Evolutionary conservation across 2,797 vertebrate genomes (phyloP).

Genomic region (Alectoris magna): DNA sequence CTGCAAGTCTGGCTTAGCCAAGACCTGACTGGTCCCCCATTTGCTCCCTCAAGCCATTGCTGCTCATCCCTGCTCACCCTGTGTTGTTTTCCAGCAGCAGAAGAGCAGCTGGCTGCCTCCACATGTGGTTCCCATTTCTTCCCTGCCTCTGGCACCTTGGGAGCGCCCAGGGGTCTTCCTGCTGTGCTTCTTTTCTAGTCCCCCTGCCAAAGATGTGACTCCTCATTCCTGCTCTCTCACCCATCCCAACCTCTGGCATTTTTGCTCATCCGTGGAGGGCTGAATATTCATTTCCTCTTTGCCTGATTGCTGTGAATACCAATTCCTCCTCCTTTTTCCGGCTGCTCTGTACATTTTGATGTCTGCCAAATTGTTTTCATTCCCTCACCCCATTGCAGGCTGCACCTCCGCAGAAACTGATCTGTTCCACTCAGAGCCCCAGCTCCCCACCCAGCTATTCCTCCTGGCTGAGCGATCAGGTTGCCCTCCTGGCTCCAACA

Average conservation of each 20-base stretch:
- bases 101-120: slow-evolving; percentile 49
- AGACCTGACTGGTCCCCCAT: not conserved
- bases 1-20: not conserved
- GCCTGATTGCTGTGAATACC: slow-evolving; percentile 66
- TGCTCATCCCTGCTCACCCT: not conserved
- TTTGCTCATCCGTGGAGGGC: slow-evolving; percentile 60
- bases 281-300: slow-evolving; percentile 73
- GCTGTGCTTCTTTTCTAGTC: not conserved
- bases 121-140: slow-evolving; percentile 53
- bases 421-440: not conserved
- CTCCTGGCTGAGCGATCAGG: slow-evolving; percentile 8
- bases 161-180: slow-evolving; percentile 50
- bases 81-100: slow-evolving; percentile 27
- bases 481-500: slow-evolving; percentile 40
- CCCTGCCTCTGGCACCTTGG: slow-evolving; percentile 57
- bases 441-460: slow-evolving; percentile 48
- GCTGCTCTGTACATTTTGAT: slow-evolving; percentile 56
- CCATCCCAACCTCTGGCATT: slow-evolving; percentile 72
- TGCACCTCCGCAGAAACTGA: slow-evolving; percentile 58
- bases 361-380: slow-evolving; percentile 71
- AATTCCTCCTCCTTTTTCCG: slow-evolving; percentile 74
- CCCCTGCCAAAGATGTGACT: slow-evolving; percentile 38
- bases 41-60: not conserved
- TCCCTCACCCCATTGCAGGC: slow-evolving; percentile 51
- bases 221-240: slow-evolving; percentile 54